phyloP scores from a whole-genome alignment of 2,888 invertebrate genomes.

The Philopedon plagiatum region DNA sequence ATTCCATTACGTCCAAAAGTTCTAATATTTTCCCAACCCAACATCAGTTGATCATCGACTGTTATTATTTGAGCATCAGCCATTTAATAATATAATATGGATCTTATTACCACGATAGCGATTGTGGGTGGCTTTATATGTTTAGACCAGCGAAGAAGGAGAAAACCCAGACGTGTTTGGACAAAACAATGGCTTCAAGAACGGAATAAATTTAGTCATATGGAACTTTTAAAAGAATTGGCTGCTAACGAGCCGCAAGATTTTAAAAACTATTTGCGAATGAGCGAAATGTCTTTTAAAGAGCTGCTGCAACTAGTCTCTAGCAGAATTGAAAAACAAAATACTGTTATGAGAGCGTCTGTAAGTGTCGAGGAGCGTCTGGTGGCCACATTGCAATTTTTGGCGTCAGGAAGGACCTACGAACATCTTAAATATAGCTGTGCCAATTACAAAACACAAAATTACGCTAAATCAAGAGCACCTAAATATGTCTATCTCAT shows the following conservation, averaged over 20 bases:
- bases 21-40: too few species aligned
- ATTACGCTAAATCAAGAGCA: too few species aligned
- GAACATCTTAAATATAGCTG: conserved; percentile 23
- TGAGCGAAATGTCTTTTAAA: conserved; percentile 37
- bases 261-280: conserved; percentile 37
- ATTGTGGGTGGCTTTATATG: too few species aligned
- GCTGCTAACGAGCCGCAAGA: conserved; percentile 36
- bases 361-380: conserved; percentile 38
- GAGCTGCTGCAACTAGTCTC: conserved; percentile 29
- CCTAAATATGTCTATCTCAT: too few species aligned
- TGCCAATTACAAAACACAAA: too few species aligned
- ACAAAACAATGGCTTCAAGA: conserved; percentile 33
- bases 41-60: too few species aligned
- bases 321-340: conserved; percentile 31
- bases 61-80: too few species aligned
- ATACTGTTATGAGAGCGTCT: conserved; percentile 32
- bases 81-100: too few species aligned
- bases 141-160: too few species aligned
- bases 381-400: conserved; percentile 30
- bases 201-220: conserved; percentile 19
- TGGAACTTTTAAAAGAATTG: conserved; percentile 37
- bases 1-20: too few species aligned
- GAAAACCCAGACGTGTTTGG: neutral
- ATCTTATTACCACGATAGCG: too few species aligned
- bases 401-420: conserved; percentile 21